A percentile compares a stretch with the other conserved stretches of the same genome.
Conservation (phyloP, 2,797 vertebrate genomes). For the Sebastes miniatus region DNA sequence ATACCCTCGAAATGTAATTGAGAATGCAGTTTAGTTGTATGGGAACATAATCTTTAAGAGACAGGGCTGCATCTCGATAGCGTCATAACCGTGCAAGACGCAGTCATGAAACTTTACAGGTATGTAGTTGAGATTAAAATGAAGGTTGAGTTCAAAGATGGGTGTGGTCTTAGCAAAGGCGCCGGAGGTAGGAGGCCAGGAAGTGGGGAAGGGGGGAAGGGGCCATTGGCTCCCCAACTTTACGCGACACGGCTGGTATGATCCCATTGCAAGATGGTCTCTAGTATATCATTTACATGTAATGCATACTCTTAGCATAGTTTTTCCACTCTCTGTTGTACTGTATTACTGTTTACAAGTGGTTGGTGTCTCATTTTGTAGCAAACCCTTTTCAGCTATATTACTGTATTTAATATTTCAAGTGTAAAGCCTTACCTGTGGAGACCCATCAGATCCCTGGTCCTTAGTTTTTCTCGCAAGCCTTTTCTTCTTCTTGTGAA, state of each 20-base stretch:
- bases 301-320: too few relatives aligned
- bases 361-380: background rate
- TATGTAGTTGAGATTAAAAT: background rate
- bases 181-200: background rate
- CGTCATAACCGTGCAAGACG: background rate
- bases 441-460: conserved; percentile 82
- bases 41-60: too few relatives aligned
- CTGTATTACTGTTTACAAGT: background rate
- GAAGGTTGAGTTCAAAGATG: background rate
- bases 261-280: too few relatives aligned
- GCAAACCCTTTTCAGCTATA: background rate
- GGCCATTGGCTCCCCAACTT: too few relatives aligned
- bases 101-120: background rate
- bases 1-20: too few relatives aligned
- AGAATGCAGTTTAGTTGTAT: too few relatives aligned
- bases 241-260: too few relatives aligned
- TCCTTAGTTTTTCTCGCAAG: conserved; percentile 91
- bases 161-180: background rate
- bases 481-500: conserved; percentile 98
- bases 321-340: background rate
- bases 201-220: too few relatives aligned
- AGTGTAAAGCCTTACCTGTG: conserved; percentile 82
- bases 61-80: background rate
- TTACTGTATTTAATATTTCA: background rate
- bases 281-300: too few relatives aligned